These are phyloP conservation scores for Shargacucullia verbasci DNA, from an alignment of 2,888 invertebrate species.

Conservation along the genomic window DNA sequence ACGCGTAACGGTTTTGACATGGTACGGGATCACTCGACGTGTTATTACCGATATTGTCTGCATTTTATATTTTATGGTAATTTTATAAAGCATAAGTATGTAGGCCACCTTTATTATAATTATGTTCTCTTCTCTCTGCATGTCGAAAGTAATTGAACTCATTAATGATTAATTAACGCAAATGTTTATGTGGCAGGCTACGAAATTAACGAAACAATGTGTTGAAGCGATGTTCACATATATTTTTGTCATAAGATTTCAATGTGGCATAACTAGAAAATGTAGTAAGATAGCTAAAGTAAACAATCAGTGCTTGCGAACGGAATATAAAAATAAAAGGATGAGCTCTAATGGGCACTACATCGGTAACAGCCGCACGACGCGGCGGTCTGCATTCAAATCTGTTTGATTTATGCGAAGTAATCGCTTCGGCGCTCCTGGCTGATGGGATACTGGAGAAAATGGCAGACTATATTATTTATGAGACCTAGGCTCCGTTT, in stretches of 20 bases:
- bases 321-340: constrained; percentile 57
- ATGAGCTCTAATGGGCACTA: constrained; percentile 66
- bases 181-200: constrained; percentile 27
- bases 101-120: constrained; percentile 16
- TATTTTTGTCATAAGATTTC: constrained; percentile 22
- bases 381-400: constrained; percentile 72
- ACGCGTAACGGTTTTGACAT: constrained; percentile 69
- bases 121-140: constrained; percentile 24
- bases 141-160: constrained; percentile 46
- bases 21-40: constrained; percentile 60
- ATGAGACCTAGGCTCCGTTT: constrained; percentile 47
- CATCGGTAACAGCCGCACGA: constrained; percentile 69
- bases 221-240: constrained; percentile 18
- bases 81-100: constrained; percentile 7
- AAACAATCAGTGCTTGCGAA: constrained; percentile 58
- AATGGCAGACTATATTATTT: constrained; percentile 56
- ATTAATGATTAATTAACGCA: constrained; percentile 46
- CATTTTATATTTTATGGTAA: constrained; percentile 34
- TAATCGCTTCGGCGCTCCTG: constrained; percentile 68
- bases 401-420: constrained; percentile 80
- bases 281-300: constrained; percentile 48
- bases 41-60: constrained; percentile 47
- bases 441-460: constrained; percentile 58
- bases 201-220: constrained; percentile 37
- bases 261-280: constrained; percentile 32